These are phyloP conservation scores for Macaria notata DNA, from an alignment of 2,888 invertebrate species.

Conservation along the genomic window DNA sequence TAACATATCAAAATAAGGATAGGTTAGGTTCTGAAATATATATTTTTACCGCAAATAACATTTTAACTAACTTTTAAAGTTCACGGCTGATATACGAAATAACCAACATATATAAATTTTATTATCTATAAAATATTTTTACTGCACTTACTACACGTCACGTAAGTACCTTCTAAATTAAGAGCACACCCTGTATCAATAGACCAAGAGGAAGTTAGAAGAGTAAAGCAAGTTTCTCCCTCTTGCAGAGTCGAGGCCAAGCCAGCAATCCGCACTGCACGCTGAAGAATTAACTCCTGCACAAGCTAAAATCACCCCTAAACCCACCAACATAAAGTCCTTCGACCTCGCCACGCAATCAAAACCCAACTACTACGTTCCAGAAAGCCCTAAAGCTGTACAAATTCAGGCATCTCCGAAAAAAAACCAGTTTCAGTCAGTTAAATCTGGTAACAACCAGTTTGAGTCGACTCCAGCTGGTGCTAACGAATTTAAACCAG, in stretches of 20 bases:
- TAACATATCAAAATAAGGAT: too few species aligned
- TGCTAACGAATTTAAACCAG: constrained; percentile 5
- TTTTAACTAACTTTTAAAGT: too few species aligned
- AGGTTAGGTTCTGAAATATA: too few species aligned
- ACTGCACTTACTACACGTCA: too few species aligned
- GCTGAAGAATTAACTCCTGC: constrained; percentile 38
- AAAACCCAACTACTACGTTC: constrained; percentile 36
- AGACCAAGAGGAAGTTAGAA: not conserved
- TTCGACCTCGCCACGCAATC: constrained; percentile 33
- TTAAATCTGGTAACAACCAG: constrained; percentile 1
- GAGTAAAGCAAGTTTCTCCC: constrained; percentile 60
- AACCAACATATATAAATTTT: too few species aligned
- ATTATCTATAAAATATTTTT: too few species aligned
- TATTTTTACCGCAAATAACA: too few species aligned
- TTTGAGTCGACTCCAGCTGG: not conserved
- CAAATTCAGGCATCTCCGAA: not conserved
- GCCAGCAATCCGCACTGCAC: constrained; percentile 38
- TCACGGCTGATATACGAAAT: too few species aligned
- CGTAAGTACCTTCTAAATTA: too few species aligned
- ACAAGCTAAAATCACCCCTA: constrained; percentile 38
- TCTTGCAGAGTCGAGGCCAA: constrained; percentile 59
- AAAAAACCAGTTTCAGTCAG: constrained; percentile 3
- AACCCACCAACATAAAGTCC: constrained; percentile 36
- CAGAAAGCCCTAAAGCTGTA: constrained; percentile 26
- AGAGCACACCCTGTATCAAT: too few species aligned